Conservation (phyloP, 2,888 invertebrate species). For the Dasypogon diadema region DNA sequence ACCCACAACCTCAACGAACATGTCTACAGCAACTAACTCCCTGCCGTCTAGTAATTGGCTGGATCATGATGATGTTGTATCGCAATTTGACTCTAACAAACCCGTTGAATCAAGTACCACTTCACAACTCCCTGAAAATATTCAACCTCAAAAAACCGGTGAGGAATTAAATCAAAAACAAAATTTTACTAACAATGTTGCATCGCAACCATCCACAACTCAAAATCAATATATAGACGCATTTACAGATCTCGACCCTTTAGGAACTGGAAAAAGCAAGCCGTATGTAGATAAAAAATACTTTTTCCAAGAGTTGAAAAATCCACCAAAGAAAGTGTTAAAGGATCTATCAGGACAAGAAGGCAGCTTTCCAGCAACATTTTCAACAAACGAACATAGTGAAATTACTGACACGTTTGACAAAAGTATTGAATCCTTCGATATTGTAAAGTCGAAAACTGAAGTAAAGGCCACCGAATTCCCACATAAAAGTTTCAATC, state of each 20-base stretch:
- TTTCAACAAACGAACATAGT: conserved; percentile 31
- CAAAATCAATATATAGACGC: conserved; percentile 76
- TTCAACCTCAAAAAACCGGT: conserved; percentile 50
- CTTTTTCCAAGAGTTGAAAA: conserved; percentile 95
- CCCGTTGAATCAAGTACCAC: conserved; percentile 47
- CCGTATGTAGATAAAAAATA: conserved; percentile 96
- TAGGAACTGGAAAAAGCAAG: conserved; percentile 91
- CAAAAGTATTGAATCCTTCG: not conserved
- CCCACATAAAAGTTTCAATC: conserved; percentile 46
- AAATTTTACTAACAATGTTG: conserved; percentile 43
- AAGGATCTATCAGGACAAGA: conserved; percentile 77
- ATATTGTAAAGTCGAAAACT: not conserved
- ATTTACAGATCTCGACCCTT: conserved; percentile 93
- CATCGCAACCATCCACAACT: conserved; percentile 29
- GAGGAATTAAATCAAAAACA: conserved; percentile 44
- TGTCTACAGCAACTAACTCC: conserved; percentile 52
- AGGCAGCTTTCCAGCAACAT: conserved; percentile 56
- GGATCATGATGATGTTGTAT: conserved; percentile 48
- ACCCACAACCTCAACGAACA: conserved; percentile 54
- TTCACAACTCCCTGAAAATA: conserved; percentile 47
- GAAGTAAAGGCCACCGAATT: conserved; percentile 34
- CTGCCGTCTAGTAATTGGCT: conserved; percentile 52
- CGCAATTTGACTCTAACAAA: conserved; percentile 60
- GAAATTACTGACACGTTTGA: conserved; percentile 25
- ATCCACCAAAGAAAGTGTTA: conserved; percentile 92